A percentile compares a stretch with the other conserved stretches of the same genome.
phyloP scores from a whole-genome alignment of 2,888 invertebrate genomes.

The Eubasilissa splendida region DNA sequence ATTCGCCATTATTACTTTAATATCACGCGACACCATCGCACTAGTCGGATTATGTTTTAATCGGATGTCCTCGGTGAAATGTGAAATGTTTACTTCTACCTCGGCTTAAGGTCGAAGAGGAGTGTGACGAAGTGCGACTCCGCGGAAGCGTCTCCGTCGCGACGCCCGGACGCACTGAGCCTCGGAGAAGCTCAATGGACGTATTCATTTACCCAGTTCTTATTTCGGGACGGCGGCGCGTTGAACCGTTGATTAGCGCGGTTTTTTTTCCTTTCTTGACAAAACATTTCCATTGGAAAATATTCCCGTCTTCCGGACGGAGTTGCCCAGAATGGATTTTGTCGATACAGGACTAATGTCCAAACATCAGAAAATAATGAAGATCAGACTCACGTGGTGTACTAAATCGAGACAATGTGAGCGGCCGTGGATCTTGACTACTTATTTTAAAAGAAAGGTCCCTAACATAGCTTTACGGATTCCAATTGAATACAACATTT shows the following conservation, averaged over 20 bases:
- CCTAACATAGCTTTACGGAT: too few relatives aligned
- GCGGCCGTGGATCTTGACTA: too few relatives aligned
- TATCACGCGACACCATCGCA: background rate
- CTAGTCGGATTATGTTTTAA: background rate
- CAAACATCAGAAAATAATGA: too few relatives aligned
- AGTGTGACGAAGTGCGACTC: background rate
- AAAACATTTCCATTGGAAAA: conserved; percentile 10
- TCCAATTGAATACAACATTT: too few relatives aligned
- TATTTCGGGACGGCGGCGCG: conserved; percentile 38
- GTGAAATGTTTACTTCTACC: background rate
- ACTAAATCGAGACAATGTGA: too few relatives aligned
- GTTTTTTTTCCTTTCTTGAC: conserved; percentile 5
- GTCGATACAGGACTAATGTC: too few relatives aligned
- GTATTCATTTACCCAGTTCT: conserved; percentile 43
- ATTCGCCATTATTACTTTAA: background rate
- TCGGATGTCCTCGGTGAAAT: background rate
- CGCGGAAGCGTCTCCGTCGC: conserved; percentile 37
- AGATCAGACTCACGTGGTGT: too few relatives aligned
- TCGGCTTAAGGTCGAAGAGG: background rate
- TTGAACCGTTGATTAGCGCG: conserved; percentile 29
- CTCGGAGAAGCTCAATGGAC: conserved; percentile 31
- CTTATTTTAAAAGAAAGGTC: too few relatives aligned
- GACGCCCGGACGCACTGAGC: conserved; percentile 49
- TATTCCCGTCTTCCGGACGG: background rate
- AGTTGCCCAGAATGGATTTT: too few relatives aligned